Conservation (phyloP, 2,113 vertebrate genomes). For the Chrysemys picta region DNA sequence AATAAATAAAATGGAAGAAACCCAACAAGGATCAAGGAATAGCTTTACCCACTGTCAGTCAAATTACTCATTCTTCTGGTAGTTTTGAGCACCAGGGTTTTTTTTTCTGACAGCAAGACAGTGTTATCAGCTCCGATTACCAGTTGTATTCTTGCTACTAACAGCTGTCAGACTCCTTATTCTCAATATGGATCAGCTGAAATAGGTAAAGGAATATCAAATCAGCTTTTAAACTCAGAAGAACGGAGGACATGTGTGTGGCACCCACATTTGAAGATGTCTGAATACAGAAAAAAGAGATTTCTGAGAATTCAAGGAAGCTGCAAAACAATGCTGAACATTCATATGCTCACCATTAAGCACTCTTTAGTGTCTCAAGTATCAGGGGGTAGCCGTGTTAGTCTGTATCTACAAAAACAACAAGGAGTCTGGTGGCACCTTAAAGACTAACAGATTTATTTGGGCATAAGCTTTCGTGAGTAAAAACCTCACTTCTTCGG, state of each 20-base stretch:
- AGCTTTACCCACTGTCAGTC: not conserved
- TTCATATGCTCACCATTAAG: not conserved
- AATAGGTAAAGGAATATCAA: slow-evolving; percentile 27
- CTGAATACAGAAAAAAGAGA: not conserved
- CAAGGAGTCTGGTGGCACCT: too few relatives aligned
- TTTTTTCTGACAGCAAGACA: not conserved
- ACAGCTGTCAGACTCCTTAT: slow-evolving; percentile 37
- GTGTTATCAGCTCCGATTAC: slow-evolving; percentile 53
- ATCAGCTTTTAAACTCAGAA: slow-evolving; percentile 30
- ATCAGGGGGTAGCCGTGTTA: too few relatives aligned
- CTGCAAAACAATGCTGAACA: not conserved
- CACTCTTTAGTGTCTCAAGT: not conserved
- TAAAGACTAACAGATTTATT: too few relatives aligned
- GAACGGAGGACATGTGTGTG: not conserved
- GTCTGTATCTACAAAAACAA: too few relatives aligned
- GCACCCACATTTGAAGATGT: not conserved
- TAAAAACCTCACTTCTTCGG: too few relatives aligned
- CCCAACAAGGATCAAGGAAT: not conserved
- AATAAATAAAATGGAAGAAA: not conserved
- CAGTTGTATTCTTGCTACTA: slow-evolving; percentile 15
- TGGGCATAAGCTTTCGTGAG: too few relatives aligned
- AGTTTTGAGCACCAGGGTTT: not conserved
- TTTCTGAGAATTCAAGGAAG: not conserved
- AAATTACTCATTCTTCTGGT: not conserved
- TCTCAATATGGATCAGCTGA: slow-evolving; percentile 24